A percentile compares a stretch with the other conserved stretches of the same genome.
These are phyloP conservation scores for Platerodrilus igneus DNA, from an alignment of 2,888 invertebrate species.

Conservation along the genomic window DNA sequence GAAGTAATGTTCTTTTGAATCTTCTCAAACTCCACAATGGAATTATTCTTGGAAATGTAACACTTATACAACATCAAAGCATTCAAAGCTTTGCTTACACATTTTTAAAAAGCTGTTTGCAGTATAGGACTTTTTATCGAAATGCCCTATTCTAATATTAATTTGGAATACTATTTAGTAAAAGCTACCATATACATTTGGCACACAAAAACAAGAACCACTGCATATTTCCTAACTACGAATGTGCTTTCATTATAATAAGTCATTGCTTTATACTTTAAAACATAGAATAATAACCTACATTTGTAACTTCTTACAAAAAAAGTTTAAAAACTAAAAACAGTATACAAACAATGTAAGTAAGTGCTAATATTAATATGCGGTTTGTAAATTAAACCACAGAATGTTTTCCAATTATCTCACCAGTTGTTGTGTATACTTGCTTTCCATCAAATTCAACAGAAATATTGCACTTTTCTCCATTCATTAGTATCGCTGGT, in stretches of 20 bases:
- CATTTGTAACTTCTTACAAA: background rate
- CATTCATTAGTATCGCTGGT: slow-evolving; percentile 55
- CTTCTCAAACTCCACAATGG: no score
- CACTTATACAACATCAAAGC: slow-evolving; percentile 20
- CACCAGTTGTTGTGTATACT: slow-evolving; percentile 77
- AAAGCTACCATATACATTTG: slow-evolving; percentile 12
- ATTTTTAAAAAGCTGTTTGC: no score
- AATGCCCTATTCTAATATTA: no score
- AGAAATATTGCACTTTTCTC: slow-evolving; percentile 69
- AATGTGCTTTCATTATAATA: no score
- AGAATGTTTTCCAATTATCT: slow-evolving; percentile 85
- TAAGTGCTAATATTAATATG: background rate
- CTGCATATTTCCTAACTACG: no score
- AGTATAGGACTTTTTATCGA: no score
- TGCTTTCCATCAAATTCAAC: slow-evolving; percentile 79
- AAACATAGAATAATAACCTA: background rate
- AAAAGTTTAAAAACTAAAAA: slow-evolving; percentile 1
- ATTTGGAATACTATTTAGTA: no score
- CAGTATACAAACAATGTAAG: background rate
- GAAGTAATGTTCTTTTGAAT: no score
- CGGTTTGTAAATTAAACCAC: slow-evolving; percentile 58
- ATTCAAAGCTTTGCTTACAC: slow-evolving; percentile 16
- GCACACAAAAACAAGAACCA: slow-evolving; percentile 11
- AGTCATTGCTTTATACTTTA: background rate
- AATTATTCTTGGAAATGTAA: slow-evolving; percentile 24